Evolutionary conservation across 2,888 invertebrate genomes (phyloP).

Genomic region (Acanthosepion pharaonis): DNA sequence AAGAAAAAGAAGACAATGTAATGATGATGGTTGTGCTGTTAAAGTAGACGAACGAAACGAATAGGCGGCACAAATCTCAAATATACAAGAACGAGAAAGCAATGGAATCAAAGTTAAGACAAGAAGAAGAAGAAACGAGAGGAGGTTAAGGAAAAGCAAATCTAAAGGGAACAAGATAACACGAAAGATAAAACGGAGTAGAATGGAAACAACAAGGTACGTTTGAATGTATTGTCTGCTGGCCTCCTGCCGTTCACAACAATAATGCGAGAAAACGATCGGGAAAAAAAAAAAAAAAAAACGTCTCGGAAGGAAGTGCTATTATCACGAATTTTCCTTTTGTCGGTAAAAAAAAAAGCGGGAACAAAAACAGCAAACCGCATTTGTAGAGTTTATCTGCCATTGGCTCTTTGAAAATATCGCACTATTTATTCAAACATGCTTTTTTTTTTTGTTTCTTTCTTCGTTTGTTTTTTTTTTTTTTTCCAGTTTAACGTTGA

Average conservation of each 20-base stretch:
- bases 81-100: no score
- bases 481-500: background rate
- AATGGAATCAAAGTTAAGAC: background rate
- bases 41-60: no score
- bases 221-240: background rate
- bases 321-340: background rate
- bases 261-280: background rate
- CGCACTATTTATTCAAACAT: background rate
- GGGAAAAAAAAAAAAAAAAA: background rate
- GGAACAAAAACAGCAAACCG: background rate
- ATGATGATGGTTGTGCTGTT: no score
- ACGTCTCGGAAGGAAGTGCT: background rate
- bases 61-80: no score
- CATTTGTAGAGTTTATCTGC: conserved; percentile 17
- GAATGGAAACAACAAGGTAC: background rate
- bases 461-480: background rate
- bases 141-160: background rate
- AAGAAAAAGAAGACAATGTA: no score
- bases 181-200: background rate
- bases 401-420: background rate
- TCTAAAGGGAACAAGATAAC: background rate
- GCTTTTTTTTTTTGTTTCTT: background rate
- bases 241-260: background rate
- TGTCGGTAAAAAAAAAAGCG: background rate
- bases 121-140: background rate